Conservation (phyloP, 1,140 invertebrate genomes). For the Drosophila albomicans region DNA sequence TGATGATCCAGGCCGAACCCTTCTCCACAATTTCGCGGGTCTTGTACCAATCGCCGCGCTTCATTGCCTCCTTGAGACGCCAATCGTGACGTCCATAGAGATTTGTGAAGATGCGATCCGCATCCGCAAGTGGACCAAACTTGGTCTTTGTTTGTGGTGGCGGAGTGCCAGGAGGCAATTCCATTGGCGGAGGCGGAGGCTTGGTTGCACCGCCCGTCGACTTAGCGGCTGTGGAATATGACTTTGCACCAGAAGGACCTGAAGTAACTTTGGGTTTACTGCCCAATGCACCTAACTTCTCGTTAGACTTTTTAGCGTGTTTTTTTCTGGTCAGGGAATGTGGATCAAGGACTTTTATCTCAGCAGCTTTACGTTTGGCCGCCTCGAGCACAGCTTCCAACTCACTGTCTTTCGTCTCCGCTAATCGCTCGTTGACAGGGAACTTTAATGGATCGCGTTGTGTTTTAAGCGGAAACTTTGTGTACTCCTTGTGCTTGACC, state of each 20-base stretch:
- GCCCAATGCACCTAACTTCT: neutral
- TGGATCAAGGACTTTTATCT: neutral
- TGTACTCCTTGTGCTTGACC: slow-evolving; percentile 8
- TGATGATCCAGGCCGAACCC: slow-evolving; percentile 83
- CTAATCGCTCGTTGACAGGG: slow-evolving; percentile 12
- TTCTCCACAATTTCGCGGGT: slow-evolving; percentile 69
- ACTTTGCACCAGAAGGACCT: neutral
- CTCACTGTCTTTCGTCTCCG: slow-evolving; percentile 26
- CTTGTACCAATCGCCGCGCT: slow-evolving; percentile 77
- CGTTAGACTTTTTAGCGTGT: neutral
- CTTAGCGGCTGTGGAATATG: slow-evolving; percentile 14
- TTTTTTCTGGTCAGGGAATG: neutral
- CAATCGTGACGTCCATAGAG: slow-evolving; percentile 73
- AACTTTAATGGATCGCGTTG: neutral
- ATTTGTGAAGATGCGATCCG: slow-evolving; percentile 74
- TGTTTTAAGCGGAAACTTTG: slow-evolving; percentile 8
- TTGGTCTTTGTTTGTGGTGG: slow-evolving; percentile 70
- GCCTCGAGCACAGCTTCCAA: neutral
- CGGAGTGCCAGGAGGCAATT: slow-evolving; percentile 65
- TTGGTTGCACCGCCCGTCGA: slow-evolving; percentile 5
- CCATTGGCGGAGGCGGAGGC: slow-evolving; percentile 28
- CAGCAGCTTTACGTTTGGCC: neutral
- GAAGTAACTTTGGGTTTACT: neutral
- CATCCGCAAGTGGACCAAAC: slow-evolving; percentile 66
- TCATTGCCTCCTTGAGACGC: slow-evolving; percentile 67